A percentile compares a stretch with the other conserved stretches of the same genome.
Evolutionary conservation across 2,888 invertebrate genomes (phyloP).

Genomic region (Drosophila pegasa): DNA sequence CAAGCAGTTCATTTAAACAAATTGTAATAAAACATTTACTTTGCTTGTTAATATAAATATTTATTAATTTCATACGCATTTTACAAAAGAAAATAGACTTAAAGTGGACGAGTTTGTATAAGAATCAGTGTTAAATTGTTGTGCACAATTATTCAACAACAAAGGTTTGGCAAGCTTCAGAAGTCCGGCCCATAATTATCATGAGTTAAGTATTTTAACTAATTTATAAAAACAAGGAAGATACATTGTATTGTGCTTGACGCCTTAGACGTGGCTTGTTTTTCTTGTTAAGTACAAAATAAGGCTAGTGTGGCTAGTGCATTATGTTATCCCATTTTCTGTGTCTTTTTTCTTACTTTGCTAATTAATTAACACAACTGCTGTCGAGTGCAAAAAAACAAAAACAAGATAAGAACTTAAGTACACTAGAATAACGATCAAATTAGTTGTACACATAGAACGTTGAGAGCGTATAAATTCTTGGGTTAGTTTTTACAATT

Average conservation of each 20-base stretch:
- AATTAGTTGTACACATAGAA: conserved; percentile 30
- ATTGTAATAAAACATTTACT: conserved; percentile 4
- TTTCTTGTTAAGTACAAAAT: conserved; percentile 70
- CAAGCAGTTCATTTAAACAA: not conserved
- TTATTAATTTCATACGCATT: conserved; percentile 59
- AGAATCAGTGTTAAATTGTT: conserved; percentile 47
- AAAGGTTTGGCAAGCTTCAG: conserved; percentile 43
- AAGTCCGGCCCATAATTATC: conserved; percentile 35
- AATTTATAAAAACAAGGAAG: conserved; percentile 62
- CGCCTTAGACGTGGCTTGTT: conserved; percentile 59
- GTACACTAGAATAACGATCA: conserved; percentile 37
- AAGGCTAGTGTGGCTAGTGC: conserved; percentile 60
- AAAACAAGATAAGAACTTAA: conserved; percentile 28
- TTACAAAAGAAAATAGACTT: conserved; percentile 60
- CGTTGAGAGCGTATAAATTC: conserved; percentile 27
- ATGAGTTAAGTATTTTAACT: conserved; percentile 57
- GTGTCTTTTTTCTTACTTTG: conserved; percentile 10
- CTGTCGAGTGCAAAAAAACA: conserved; percentile 16
- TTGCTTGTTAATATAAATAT: conserved; percentile 60
- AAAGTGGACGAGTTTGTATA: conserved; percentile 64
- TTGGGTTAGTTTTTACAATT: conserved; percentile 33
- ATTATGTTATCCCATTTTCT: conserved; percentile 16
- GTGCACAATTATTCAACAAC: conserved; percentile 72
- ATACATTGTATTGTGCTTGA: conserved; percentile 57
- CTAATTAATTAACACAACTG: conserved; percentile 25